Conservation (phyloP, 2,797 vertebrate species). For the Halcyon leucocephala region DNA sequence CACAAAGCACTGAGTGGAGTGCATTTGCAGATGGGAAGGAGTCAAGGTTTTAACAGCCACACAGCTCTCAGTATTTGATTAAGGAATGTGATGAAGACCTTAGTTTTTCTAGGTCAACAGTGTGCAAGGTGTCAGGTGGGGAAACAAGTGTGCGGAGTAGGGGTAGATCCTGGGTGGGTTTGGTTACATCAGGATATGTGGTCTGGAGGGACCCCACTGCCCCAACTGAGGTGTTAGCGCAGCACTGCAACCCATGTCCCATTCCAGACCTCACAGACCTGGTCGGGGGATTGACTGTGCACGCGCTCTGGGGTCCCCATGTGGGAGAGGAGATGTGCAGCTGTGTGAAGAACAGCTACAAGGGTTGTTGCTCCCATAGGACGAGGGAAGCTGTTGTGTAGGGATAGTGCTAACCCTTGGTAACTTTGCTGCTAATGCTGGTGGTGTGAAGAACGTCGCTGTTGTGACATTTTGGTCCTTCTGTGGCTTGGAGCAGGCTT, state of each 20-base stretch:
- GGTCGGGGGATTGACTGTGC: not conserved
- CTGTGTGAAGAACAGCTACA: accelerated
- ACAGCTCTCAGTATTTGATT: not conserved
- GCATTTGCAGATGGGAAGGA: not conserved
- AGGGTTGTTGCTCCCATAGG: not conserved
- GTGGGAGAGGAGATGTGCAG: not conserved
- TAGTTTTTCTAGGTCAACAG: not conserved
- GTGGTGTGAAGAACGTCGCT: not conserved
- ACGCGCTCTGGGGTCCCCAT: accelerated
- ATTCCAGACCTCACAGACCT: not conserved
- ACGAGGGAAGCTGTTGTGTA: not conserved
- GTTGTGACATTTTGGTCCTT: not conserved
- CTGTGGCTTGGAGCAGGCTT: not conserved
- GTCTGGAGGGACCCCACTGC: not conserved
- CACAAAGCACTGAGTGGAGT: accelerated
- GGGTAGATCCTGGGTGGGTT: not conserved
- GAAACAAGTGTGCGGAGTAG: not conserved
- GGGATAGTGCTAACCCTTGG: not conserved
- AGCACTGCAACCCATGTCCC: not conserved
- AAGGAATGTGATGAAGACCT: not conserved
- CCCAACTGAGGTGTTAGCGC: not conserved
- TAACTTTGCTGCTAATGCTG: not conserved
- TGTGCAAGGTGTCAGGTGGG: not conserved
- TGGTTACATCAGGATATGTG: not conserved
- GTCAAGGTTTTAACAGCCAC: not conserved